Base-by-base conservation (phyloP, 2,888 invertebrate genomes). In the Stenolophus ochropezus region DNA sequence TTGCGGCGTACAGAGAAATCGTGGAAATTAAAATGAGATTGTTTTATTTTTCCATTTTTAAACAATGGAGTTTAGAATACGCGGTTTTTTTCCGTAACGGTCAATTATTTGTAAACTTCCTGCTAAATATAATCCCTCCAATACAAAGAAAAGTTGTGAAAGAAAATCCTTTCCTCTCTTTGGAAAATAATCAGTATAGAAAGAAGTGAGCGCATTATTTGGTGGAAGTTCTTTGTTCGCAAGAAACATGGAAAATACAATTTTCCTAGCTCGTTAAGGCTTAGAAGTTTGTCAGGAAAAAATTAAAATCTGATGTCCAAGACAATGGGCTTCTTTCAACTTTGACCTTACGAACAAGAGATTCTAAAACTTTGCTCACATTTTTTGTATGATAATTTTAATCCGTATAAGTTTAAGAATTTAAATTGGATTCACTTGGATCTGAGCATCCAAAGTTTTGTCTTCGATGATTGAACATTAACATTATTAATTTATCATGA, bases 201-300 rank as follows among this genome's bases (percentile, higher is more conserved):
- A 42, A 42, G 33, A 42, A 42, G 8, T 8, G 33, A 42, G 33
- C 33, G 33, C 33, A 42, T 3, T 42, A 42, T 42, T 42, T 42
- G 33, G 8, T 42, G 8, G 33, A 8, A 42, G 8, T 42, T 42
- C 33, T 42, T 42, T 42, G 33, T 42, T 42, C 33, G 33, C 11
- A 3, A 42, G 33, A 42, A 42, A 42, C 33, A 42, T 42, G 33
- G 33, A 61, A 65, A 65, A 65, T 23, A 33, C 33, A 23, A 65
- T 65, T 65, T 65, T 65, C n/a, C 23, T 23, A 65, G 25, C 33
- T 65, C 33, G 65, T 65, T 65, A 25, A 16, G 21, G 23, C n/a
- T 25, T 33, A 3, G 4, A 42, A 42, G 33, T 42, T 42, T 42
- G 8, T 33, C 33, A 8, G 1, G 33, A 42, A 42, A 42, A 42